Evolutionary conservation across 2,888 invertebrate species (phyloP), one percentile per base, ranked within the genome.

Genomic region (Himalopsyche anomala): DNA sequence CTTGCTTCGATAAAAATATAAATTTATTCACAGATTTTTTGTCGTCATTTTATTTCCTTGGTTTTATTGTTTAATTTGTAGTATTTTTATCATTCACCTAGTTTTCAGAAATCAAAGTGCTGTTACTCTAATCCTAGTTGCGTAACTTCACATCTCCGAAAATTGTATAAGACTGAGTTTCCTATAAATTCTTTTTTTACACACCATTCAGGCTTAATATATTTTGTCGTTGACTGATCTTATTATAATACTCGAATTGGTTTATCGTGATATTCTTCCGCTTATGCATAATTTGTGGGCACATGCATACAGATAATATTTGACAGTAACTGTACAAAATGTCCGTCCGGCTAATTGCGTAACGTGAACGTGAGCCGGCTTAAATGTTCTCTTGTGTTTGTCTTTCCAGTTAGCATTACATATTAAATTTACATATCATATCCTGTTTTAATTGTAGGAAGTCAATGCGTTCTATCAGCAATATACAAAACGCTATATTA

Each of bases 341-440:
- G 15, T 2, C 19, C 19, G 62, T 62, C 62, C 62, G 62, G 62
- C 19, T 62, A 62, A 62, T 62, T 62, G 62, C 62, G 19, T 62
- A 19, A 62, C 62, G 19, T 56, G n/a, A 56, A 56, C 56, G 62
- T 62, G 62, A 62, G 62, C 62, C 62, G 62, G 62, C 6, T 62
- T 62, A 62, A 19, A 62, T 62, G 3, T 62, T 62, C 62, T 62
- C 62, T n/a, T 19, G 19, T 62, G 28, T 19, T 62, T 19, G 45
- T 45, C 45, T 45, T 4, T 62, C 19, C 19, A 62, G 5, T 5
- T 5, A 55, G 62, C 19, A 28, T 19, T 19, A 62, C 19, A 62
- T 11, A 62, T 28, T 28, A 28, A 28, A 28, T 62, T 62, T 62
- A 62, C 62, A 62, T 62, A 62, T 62, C 62, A 8, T 19, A 62